Percentiles rank a stretch among this genome's conserved stretches.
Conservation (phyloP, 2,888 invertebrate genomes). For the Adela reaumurella region DNA sequence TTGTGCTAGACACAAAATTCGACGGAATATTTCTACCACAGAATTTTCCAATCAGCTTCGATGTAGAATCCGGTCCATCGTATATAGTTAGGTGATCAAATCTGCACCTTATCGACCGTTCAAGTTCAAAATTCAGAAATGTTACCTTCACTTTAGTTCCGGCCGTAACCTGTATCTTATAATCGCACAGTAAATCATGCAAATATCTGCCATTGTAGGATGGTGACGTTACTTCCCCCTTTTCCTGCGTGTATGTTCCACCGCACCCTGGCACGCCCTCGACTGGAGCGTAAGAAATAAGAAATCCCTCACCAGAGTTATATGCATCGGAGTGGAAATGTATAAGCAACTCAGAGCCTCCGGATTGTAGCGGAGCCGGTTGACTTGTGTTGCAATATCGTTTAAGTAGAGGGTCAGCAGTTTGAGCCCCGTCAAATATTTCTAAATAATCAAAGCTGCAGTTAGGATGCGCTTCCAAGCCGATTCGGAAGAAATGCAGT, state of each 20-base stretch:
- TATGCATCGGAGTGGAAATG: conserved; percentile 79
- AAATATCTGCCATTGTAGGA: conserved; percentile 51
- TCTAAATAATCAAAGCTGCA: conserved; percentile 77
- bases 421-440: conserved; percentile 53
- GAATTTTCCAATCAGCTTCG: conserved; percentile 66
- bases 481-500: conserved; percentile 75
- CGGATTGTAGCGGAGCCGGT: conserved; percentile 69
- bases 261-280: conserved; percentile 82
- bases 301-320: conserved; percentile 74
- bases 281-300: conserved; percentile 69
- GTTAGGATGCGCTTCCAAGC: conserved; percentile 68
- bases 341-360: conserved; percentile 60
- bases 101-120: conserved; percentile 54
- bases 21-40: conserved; percentile 68
- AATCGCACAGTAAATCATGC: conserved; percentile 69
- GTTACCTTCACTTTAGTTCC: conserved; percentile 63
- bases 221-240: conserved; percentile 67
- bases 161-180: conserved; percentile 66
- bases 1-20: conserved; percentile 58
- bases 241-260: conserved; percentile 62
- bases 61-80: conserved; percentile 60
- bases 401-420: conserved; percentile 50
- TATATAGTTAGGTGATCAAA: conserved; percentile 64
- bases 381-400: conserved; percentile 72
- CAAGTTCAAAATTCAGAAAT: conserved; percentile 64